phyloP scores from a whole-genome alignment of 2,888 invertebrate genomes.

The Tinea trinotella region DNA sequence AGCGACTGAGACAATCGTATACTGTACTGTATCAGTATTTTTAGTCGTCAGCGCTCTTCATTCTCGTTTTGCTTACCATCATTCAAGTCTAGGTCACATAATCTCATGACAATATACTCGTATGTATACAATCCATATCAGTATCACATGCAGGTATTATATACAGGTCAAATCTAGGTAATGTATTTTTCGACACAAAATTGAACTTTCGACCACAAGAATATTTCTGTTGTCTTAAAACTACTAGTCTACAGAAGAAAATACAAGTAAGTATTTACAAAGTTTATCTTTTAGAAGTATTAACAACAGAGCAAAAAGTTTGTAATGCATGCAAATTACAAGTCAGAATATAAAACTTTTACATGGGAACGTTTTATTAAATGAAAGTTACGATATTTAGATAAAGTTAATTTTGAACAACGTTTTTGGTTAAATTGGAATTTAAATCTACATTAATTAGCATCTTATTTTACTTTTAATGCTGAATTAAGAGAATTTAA shows the following conservation, averaged over 20 bases:
- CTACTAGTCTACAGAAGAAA: neutral
- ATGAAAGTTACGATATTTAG: conserved; percentile 10
- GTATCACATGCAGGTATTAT: too few relatives aligned
- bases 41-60: too few relatives aligned
- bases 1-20: too few relatives aligned
- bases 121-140: too few relatives aligned
- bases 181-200: neutral
- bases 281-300: conserved; percentile 17
- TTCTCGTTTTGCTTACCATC: too few relatives aligned
- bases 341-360: conserved; percentile 16
- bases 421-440: neutral
- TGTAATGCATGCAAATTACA: conserved; percentile 26
- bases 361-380: neutral
- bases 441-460: too few relatives aligned
- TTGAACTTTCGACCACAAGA: neutral
- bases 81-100: too few relatives aligned
- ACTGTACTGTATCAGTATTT: too few relatives aligned
- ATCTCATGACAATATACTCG: too few relatives aligned
- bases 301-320: conserved; percentile 24
- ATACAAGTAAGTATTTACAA: neutral
- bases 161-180: too few relatives aligned
- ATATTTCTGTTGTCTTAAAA: neutral
- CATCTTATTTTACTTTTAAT: too few relatives aligned
- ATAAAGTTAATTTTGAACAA: neutral
- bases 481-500: too few relatives aligned